Base-by-base conservation (phyloP, 2,797 vertebrate genomes). In the Cirrhinus mrigala region DNA sequence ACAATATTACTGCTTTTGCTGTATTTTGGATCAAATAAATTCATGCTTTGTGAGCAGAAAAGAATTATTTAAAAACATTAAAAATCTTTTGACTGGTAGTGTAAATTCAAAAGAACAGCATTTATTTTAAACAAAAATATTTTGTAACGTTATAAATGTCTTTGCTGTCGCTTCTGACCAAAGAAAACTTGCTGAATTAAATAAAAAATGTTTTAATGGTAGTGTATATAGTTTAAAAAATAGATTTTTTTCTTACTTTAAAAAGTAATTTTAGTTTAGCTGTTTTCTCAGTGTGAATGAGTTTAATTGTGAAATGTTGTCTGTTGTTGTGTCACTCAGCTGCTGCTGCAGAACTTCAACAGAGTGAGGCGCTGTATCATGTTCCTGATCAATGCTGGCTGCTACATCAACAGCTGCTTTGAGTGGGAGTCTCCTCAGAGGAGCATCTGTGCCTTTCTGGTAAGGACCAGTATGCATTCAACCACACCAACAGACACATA, bases 351-450 rank as follows among this genome's bases (percentile, higher is more conserved):
- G 87, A 99, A 99, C 94, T 99, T 98, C 84, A 95, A 97, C 93
- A 94, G 98, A 89, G 96, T 96, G 86, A 95, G 97, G 85, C 96
- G 95, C 87, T 97, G 97, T 92, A 89, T 98, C 95, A 96, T 98
- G 96, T 96, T 96, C 76, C 96, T 99, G 11, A 94, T 99, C 91
- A 97, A 96, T 89, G 92, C 96, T 11, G 96, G 97, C 77, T 98
- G 95, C 95, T 99, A 96, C 91, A 92, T 99, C 92, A 99, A 97
- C 94, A 98, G 98, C 95, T 99, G 98, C 95, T 98, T 99, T 88
- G 97, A 98, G 85, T 99, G 98, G 98, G 97, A 98, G 86, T 99
- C 97, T 89, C 97, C 98, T 58, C 96, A 97, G 94, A 97, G 98
- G 94, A 99, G 98, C 94, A 97, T 99, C 40, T 97, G 97, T 93